These are phyloP conservation scores for Tenebrosternarchus preto DNA, from an alignment of 2,113 vertebrate genomes.

Conservation along the genomic window DNA sequence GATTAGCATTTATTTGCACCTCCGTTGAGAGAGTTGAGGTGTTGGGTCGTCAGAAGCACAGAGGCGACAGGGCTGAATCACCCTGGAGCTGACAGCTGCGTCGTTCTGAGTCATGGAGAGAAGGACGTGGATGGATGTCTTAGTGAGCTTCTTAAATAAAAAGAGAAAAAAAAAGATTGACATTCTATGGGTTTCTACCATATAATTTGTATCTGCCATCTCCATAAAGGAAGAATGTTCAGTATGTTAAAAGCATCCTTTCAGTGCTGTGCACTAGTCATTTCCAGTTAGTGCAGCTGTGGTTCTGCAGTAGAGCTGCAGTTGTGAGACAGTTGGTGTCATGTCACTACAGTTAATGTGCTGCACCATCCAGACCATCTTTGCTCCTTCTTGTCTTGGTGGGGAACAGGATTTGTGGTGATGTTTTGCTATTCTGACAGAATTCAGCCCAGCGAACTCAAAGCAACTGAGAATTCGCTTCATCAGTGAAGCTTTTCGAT, in stretches of 20 bases:
- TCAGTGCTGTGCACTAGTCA: background rate
- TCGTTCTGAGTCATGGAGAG: background rate
- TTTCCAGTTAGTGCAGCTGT: conserved; percentile 9
- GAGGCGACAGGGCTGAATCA: background rate
- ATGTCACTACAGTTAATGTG: background rate
- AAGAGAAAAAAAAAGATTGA: too few species aligned
- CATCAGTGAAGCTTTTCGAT: background rate
- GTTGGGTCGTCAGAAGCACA: conserved; percentile 5
- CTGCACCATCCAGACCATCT: background rate
- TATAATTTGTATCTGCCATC: background rate
- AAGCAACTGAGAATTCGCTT: background rate
- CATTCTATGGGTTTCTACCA: background rate
- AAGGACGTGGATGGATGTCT: background rate
- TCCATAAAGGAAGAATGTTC: background rate
- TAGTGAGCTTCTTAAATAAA: background rate
- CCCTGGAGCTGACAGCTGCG: too few species aligned
- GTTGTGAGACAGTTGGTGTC: background rate
- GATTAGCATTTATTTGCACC: conserved; percentile 27
- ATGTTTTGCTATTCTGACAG: background rate
- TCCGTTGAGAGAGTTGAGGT: background rate
- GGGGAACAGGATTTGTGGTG: background rate
- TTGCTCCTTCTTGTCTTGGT: background rate
- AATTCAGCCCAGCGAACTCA: background rate
- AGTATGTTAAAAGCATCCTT: background rate
- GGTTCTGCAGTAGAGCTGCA: background rate